These are phyloP conservation scores for Masnerella sp. DNA, from an alignment of 2,888 invertebrate genomes.

Conservation along the genomic window DNA sequence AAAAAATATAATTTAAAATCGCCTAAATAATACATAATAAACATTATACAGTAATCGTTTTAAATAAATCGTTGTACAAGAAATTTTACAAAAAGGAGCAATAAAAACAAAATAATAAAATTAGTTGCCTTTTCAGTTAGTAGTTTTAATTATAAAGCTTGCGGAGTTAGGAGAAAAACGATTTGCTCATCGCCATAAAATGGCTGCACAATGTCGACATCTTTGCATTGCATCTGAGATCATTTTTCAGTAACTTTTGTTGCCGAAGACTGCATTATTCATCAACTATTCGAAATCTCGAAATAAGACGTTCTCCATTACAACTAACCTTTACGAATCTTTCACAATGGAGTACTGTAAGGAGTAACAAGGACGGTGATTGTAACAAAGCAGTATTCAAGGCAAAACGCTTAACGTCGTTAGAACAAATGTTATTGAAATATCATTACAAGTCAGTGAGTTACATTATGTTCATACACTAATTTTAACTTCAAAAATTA, in stretches of 20 bases:
- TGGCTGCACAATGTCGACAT: not conserved
- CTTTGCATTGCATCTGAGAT: not conserved
- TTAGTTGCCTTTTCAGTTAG: too few species aligned
- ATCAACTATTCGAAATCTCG: constrained; percentile 20
- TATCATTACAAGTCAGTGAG: constrained; percentile 11
- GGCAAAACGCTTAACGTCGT: constrained; percentile 33
- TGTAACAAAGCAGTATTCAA: constrained; percentile 49
- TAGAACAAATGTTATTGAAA: constrained; percentile 32
- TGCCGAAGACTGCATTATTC: constrained; percentile 12
- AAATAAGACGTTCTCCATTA: constrained; percentile 41
- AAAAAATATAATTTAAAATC: too few species aligned
- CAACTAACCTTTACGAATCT: constrained; percentile 49
- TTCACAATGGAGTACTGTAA: constrained; percentile 43
- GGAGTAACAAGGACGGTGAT: constrained; percentile 50
- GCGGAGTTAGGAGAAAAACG: too few species aligned
- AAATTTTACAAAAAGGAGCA: too few species aligned
- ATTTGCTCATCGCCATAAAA: too few species aligned
- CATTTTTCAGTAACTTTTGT: not conserved
- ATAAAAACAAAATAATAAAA: too few species aligned
- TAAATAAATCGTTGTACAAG: too few species aligned
- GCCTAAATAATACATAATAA: too few species aligned
- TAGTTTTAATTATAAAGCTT: too few species aligned
- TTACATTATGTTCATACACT: too few species aligned
- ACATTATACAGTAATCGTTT: too few species aligned
- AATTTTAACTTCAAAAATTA: too few species aligned